phyloP scores from a whole-genome alignment of 2,888 invertebrate species.

The Sphaerophoria rueppellii region DNA sequence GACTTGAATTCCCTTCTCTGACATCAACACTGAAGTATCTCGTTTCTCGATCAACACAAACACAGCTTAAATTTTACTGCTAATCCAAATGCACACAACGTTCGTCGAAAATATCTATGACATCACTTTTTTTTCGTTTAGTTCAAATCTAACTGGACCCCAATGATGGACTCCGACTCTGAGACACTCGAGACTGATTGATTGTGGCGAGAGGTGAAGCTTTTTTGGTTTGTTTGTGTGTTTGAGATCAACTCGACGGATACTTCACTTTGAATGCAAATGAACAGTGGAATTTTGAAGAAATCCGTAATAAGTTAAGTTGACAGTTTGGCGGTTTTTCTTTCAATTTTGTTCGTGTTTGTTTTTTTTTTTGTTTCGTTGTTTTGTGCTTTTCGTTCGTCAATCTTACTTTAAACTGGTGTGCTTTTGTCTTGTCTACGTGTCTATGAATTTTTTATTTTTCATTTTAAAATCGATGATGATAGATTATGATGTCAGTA shows the following conservation, averaged over 20 bases:
- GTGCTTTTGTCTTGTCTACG: neutral
- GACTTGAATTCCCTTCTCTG: neutral
- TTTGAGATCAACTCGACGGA: constrained; percentile 21
- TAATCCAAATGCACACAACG: constrained; percentile 68
- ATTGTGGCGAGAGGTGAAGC: constrained; percentile 22
- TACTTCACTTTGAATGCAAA: constrained; percentile 60
- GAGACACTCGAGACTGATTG: neutral
- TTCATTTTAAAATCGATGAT: constrained; percentile 15
- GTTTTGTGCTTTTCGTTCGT: neutral
- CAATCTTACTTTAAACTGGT: constrained; percentile 6
- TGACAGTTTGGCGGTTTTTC: constrained; percentile 53
- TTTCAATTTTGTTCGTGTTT: neutral
- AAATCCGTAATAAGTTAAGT: constrained; percentile 60
- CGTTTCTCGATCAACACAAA: constrained; percentile 5
- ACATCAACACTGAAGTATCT: neutral
- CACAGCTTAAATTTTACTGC: constrained; percentile 59
- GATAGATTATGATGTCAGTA: constrained; percentile 57
- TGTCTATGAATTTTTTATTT: constrained; percentile 9
- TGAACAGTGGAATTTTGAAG: constrained; percentile 65
- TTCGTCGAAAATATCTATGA: constrained; percentile 70
- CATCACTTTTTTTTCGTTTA: constrained; percentile 63
- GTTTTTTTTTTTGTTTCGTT: neutral
- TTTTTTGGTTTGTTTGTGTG: constrained; percentile 24
- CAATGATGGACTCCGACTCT: neutral
- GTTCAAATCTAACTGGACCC: constrained; percentile 55